phyloP scores from a whole-genome alignment of 2,888 invertebrate genomes.

The Romanomermis culicivorax region DNA sequence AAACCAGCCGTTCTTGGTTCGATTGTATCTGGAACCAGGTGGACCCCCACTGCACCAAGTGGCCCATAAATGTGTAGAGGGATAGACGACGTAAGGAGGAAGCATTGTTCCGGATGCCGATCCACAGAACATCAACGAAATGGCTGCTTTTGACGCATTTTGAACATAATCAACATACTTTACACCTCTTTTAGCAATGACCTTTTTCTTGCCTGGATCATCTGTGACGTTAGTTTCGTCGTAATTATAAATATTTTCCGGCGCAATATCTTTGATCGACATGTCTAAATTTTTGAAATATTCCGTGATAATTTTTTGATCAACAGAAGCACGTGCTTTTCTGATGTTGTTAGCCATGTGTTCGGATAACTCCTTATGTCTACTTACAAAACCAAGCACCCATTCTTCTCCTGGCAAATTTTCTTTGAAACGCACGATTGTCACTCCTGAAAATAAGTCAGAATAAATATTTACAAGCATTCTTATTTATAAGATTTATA shows the following conservation, averaged over 20 bases:
- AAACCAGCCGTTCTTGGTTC: not conserved
- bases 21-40: constrained; percentile 9
- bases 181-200: constrained; percentile 19
- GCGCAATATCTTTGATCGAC: constrained; percentile 9
- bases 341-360: constrained; percentile 8
- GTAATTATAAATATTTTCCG: constrained; percentile 23
- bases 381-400: constrained; percentile 8
- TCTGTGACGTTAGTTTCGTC: constrained; percentile 27
- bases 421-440: not conserved
- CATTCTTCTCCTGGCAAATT: not conserved
- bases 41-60: constrained; percentile 31
- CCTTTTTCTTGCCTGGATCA: constrained; percentile 24
- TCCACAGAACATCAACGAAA: constrained; percentile 29
- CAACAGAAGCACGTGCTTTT: constrained; percentile 4
- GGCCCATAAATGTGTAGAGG: constrained; percentile 28
- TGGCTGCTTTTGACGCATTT: constrained; percentile 25
- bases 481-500: not conserved
- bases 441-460: too few relatives aligned
- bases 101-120: constrained; percentile 27
- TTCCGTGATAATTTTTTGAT: constrained; percentile 2
- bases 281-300: constrained; percentile 6
- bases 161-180: constrained; percentile 29
- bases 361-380: constrained; percentile 3
- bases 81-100: constrained; percentile 32
- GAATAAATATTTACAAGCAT: too few relatives aligned